Base-by-base conservation (phyloP, 2,888 invertebrate genomes). In the Lydus trimaculatus region DNA sequence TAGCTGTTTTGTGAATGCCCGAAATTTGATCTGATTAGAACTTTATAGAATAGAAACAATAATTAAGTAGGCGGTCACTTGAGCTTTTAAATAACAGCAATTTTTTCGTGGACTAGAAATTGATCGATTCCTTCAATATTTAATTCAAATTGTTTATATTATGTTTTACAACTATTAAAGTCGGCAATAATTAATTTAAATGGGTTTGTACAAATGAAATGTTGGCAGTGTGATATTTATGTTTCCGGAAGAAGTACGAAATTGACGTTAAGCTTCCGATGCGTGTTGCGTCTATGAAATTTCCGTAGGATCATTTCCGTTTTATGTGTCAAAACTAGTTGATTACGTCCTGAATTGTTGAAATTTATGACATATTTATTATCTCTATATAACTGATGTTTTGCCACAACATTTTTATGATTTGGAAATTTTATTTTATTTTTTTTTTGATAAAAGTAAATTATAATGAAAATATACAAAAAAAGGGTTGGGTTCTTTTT, bases 261-360 rank as follows among this genome's bases (percentile, higher is more conserved):
- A 52, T 52, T 52, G 52, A 52, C 52, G 23, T 52, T 25, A 25
- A 52, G 13, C 23, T 52, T 52, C 52, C 52, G 52, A 52, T 52
- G 52, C 52, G 52, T 52, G 52, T 52, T 52, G 23, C 25, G 25
- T 52, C 52, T 52, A 52, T 52, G 52, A 52, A 52, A 52, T 23
- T 13, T 52, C 52, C 52, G 13, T 23, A 13, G 52, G 13, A 52
- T 52, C 52, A 52, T 52, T 52, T 52, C 52, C 52, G 52, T 52
- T 52, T 52, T 52, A 52, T 13, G 23, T 52, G 52, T 52, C 52
- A 52, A 52, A 52, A 25, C 52, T 52, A 23, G 52, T 52, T 52
- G 52, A 52, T 52, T 52, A 52, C 52, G 11, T 52, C 52, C 52
- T 11, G 52, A 52, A 52, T 52, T 52, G 20, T 25, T 13, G 52